Base-by-base conservation (phyloP, 2,113 vertebrate genomes). In the Hemiprocne comata region DNA sequence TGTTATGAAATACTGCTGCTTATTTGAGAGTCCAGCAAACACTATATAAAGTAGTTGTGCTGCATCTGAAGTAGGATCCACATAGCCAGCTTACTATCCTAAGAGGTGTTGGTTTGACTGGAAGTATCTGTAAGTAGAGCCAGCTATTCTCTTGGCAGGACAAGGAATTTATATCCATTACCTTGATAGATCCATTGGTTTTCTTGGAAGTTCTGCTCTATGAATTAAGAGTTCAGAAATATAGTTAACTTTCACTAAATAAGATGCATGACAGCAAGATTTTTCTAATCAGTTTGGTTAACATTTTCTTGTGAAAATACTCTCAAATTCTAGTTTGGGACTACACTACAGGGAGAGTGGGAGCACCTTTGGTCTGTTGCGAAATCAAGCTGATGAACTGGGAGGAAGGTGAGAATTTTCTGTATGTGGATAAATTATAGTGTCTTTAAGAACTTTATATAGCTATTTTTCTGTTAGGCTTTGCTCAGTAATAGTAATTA, bases 261-360 rank as follows among this genome's bases (percentile, higher is more conserved):
- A 29, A 75, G 34, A 3, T 83, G 10, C 53, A 4, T 26, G 31
- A 40, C 8, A 50, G 6, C 6, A 53, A 67, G 17, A 5, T 3
- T 34, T 48, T 89, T 71, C 21, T 55, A 4, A 42, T n/a, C 2
- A 3, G 6, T 69, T 34, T 65, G 87, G 28, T 14, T 38, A 77
- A 38, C 19, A 10, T 2, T 12, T 10, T 80, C 66, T 87, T 21
- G 25, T 76, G 25, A 89, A 85, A 70, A 66, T 55, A 4, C 9
- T 33, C 11, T 85, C 8, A 65, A 21, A 48, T 94, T 94, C 38
- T 87, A 99, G 99, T 98, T 95, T 99, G 98, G 98, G 99, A 99
- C 97, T 99, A 99, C 94, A 99, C 98, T 93, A 99, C 99, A 51
- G 99, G 99, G 88, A 98, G 99, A 98, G 99, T 99, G 55, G 99